A percentile compares a stretch with the other conserved stretches of the same genome.
Evolutionary conservation across 2,113 vertebrate genomes (phyloP).

Genomic region (Notothenia coriiceps): DNA sequence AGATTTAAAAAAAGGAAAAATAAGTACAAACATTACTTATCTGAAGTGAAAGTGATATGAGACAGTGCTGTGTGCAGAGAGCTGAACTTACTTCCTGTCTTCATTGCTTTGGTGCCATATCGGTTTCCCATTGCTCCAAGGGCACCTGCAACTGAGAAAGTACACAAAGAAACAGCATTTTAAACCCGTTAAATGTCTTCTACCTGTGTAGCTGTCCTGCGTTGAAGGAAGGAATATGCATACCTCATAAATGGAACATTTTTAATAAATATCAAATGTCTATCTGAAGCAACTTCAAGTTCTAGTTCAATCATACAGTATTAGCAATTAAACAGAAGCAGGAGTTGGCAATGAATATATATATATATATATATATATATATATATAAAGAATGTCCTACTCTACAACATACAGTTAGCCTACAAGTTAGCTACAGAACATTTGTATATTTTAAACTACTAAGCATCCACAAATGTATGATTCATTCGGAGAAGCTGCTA

Average conservation of each 20-base stretch:
- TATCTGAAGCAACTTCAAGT: background rate
- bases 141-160: constrained; percentile 60
- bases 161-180: background rate
- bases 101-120: constrained; percentile 76
- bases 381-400: no score
- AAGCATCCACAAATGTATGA: no score
- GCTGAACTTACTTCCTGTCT: constrained; percentile 66
- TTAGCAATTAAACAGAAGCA: no score
- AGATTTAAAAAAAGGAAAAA: background rate
- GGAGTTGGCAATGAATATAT: no score
- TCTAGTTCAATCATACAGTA: no score
- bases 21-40: background rate
- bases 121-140: constrained; percentile 71
- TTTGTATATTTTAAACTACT: no score
- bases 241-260: background rate
- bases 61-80: background rate
- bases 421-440: no score
- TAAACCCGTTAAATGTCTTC: background rate
- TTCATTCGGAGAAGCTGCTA: background rate
- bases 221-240: background rate
- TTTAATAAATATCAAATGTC: background rate
- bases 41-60: background rate
- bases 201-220: background rate
- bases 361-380: no score
- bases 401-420: no score